Conservation (phyloP, 2,888 invertebrate genomes). For the Gymnocheta viridis region DNA sequence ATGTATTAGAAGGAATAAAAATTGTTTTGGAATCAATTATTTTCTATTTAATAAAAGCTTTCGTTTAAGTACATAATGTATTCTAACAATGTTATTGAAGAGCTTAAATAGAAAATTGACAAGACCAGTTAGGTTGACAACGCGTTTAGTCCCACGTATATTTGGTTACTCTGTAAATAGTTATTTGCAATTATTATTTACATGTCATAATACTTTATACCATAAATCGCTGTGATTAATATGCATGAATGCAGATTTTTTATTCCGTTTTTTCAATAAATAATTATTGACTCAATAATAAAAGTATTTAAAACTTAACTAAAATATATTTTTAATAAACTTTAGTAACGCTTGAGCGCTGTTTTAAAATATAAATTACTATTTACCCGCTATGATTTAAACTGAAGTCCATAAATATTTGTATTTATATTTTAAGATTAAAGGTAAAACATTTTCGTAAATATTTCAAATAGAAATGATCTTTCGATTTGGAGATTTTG, state of each 20-base stretch:
- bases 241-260: slow-evolving; percentile 72
- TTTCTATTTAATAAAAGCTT: neutral
- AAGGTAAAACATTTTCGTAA: too few relatives aligned
- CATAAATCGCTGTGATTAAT: slow-evolving; percentile 75
- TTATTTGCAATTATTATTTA: slow-evolving; percentile 17
- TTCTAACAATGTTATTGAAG: neutral
- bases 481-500: too few relatives aligned
- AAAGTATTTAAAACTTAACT: slow-evolving; percentile 1
- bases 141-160: neutral
- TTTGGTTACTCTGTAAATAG: slow-evolving; percentile 22
- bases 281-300: slow-evolving; percentile 9
- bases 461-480: too few relatives aligned
- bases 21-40: neutral
- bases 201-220: slow-evolving; percentile 61
- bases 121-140: neutral
- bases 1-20: neutral
- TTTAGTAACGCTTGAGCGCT: neutral
- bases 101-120: neutral
- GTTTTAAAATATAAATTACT: too few relatives aligned
- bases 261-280: slow-evolving; percentile 53
- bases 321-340: neutral
- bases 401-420: too few relatives aligned
- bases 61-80: neutral
- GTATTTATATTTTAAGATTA: too few relatives aligned
- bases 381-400: too few relatives aligned